Base-by-base conservation (phyloP, 2,888 invertebrate species). In the Brenthis ino region DNA sequence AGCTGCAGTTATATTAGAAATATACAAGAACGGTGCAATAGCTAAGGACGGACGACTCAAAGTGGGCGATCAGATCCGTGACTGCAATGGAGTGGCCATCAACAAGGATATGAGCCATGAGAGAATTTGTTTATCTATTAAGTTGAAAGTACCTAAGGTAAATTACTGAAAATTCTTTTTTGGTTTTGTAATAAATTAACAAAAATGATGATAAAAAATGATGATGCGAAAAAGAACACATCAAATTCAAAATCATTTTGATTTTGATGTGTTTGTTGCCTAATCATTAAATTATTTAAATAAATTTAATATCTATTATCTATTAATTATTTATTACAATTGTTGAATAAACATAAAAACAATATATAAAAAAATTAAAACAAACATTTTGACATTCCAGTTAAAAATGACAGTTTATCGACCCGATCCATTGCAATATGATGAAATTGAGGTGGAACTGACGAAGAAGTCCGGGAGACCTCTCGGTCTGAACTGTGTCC, bases 21-120 rank as follows among this genome's bases (percentile, higher is more conserved):
- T 99, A 24, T 98, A 98, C 85, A 96, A 97, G 11, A 97, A 97
- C 77, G 99, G 99, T 1, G 97, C 96, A 1, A 96, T 98, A 13
- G 97, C 96, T 0, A 96, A 96, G 80, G 99, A 99, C 85, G 97
- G 97, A 0, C 94, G 99, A 58, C 91, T 99, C 55, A 95, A 96
- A 86, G 95, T 97, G 0, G 99, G 98, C 20, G 99, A 99, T 91
- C 98, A 98, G 91, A 96, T 99, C 79, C 86, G 98, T 57, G 98
- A 98, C 80, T 96, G 98, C 69, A 98, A 98, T 80, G 95, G 96
- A 50, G 94, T 95, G 54, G 95, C 95, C 69, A 96, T 98, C 81
- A 95, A 96, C 76, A 96, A 96, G 77, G 96, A 96, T 76, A 96
- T 97, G 87, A 96, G 97, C 61, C 95, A 98, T 80, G 96, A 96